Percentiles rank a stretch among this genome's conserved stretches.
These are phyloP conservation scores for Cryptotis parvus DNA, from an alignment of 2,113 vertebrate species.

Conservation along the genomic window DNA sequence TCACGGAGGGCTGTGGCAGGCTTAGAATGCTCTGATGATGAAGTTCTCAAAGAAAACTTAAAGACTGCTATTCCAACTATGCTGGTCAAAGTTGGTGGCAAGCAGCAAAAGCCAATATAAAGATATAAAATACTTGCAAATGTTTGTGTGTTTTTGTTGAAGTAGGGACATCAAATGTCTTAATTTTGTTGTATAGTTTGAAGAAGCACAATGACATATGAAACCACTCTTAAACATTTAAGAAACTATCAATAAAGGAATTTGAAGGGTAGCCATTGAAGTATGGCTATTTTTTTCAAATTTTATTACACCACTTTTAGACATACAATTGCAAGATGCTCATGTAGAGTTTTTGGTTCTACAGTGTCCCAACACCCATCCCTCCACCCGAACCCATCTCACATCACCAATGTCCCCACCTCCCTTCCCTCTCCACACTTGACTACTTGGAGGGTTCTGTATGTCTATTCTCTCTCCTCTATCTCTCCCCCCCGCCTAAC, in stretches of 20 bases:
- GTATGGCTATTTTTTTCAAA: too few species aligned
- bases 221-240: not conserved
- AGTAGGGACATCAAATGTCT: not conserved
- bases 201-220: not conserved
- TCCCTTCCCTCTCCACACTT: too few species aligned
- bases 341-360: too few species aligned
- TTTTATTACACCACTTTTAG: too few species aligned
- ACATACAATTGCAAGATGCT: too few species aligned
- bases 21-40: not conserved
- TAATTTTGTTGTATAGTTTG: slow-evolving; percentile 1
- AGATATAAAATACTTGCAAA: not conserved
- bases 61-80: not conserved
- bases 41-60: not conserved
- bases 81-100: not conserved
- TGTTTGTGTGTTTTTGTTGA: not conserved
- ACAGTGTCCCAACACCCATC: too few species aligned
- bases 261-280: too few species aligned
- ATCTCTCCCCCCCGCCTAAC: too few species aligned
- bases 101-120: not conserved
- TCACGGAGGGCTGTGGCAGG: not conserved
- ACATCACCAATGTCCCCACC: too few species aligned
- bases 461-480: too few species aligned
- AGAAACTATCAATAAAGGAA: not conserved
- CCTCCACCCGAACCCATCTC: too few species aligned
- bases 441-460: too few species aligned